Evolutionary conservation across 2,888 invertebrate species (phyloP), one percentile per base, ranked within the genome.

Genomic region (Megalurothrips usitatus): DNA sequence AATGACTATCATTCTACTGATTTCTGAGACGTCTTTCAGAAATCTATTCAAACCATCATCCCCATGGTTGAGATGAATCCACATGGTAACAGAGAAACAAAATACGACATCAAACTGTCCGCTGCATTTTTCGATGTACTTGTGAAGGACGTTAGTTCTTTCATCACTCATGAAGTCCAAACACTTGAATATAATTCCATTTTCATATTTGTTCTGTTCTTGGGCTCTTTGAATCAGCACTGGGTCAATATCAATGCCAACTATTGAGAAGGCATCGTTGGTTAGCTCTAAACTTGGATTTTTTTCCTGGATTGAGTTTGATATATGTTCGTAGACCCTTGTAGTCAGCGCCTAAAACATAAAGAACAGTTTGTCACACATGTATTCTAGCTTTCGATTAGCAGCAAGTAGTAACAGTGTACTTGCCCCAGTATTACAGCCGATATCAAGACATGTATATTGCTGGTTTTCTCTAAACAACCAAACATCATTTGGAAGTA

Each of bases 41-140:
- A 95, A 94, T 6, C 86, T 84, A 81, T 88, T 84, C 63, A 96
- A 87, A 0, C 94, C 94, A 9, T 88, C 86, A 88, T 96, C 96
- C 10, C 95, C 94, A 87, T 93, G 89, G 86, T 96, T 96, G 43
- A 96, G 86, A 87, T 96, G 96, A 85, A 96, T 94, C 96, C 96
- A 96, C 95, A 96, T 95, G 26, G 95, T 94, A 49, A 95, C 91
- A 12, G 96, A 95, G 86, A 96, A 95, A 86, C 94, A 94, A 86
- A 94, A 94, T 80, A 91, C 89, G 4, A 91, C 88, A 87, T 93
- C 91, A 88, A 94, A 95, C 82, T 81, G 34, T 10, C 48, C 43
- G 8, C 78, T 52, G 19, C 87, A 84, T 2, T 83, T 83, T 49
- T 85, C 82, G 80, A 94, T 87, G 86, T 90, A 92, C 0, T 87